Percentiles rank a stretch among this genome's conserved stretches.
These are phyloP conservation scores for Pangasius djambal DNA, from an alignment of 2,797 vertebrate species.

Conservation along the genomic window DNA sequence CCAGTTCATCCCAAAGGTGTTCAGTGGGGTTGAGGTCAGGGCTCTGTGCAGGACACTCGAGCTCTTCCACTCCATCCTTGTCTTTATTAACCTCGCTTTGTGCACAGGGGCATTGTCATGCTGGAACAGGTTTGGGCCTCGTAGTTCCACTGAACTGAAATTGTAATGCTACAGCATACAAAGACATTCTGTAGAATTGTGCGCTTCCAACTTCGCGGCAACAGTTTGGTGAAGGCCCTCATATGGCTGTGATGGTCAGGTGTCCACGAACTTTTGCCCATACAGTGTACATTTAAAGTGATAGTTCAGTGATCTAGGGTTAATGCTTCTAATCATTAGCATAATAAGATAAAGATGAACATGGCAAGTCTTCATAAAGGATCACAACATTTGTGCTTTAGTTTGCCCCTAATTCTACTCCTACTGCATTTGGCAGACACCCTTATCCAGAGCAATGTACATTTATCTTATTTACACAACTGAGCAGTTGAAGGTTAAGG, in stretches of 20 bases:
- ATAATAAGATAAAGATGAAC: conserved; percentile 40
- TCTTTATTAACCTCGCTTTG: too few species aligned
- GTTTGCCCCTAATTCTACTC: too few species aligned
- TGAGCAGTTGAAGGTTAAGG: too few species aligned
- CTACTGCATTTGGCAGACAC: too few species aligned
- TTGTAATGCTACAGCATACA: neutral
- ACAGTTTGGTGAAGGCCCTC: neutral
- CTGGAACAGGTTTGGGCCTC: too few species aligned
- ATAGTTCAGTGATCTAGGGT: neutral
- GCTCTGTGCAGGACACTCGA: too few species aligned
- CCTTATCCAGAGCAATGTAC: too few species aligned
- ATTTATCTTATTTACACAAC: too few species aligned
- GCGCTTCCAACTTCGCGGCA: neutral
- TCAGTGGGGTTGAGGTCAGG: too few species aligned
- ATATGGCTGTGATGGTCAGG: neutral
- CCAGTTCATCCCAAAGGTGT: too few species aligned
- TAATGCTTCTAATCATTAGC: conserved; percentile 35
- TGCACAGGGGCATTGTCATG: too few species aligned
- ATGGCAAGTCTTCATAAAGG: conserved; percentile 50
- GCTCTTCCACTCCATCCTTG: too few species aligned
- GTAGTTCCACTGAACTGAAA: neutral
- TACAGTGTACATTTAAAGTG: neutral
- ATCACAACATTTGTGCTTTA: conserved; percentile 31
- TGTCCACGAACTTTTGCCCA: neutral
- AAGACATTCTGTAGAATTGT: neutral